Evolutionary conservation across 2,888 invertebrate genomes (phyloP).

Genomic region (Leptogaster cylindrica): DNA sequence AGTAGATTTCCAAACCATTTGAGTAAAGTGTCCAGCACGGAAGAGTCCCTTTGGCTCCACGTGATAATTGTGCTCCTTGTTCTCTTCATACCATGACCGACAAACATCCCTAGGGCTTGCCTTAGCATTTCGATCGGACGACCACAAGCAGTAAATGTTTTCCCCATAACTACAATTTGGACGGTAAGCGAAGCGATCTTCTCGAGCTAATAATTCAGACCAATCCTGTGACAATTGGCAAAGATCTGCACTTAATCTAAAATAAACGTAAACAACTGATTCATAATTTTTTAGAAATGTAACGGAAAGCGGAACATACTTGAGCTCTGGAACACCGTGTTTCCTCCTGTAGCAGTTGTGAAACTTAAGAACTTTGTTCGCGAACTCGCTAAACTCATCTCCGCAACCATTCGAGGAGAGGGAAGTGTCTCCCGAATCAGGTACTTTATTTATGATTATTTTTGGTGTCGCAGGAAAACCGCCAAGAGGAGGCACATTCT

Average conservation of each 20-base stretch:
- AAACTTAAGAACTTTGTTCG: conserved; percentile 64
- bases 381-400: conserved; percentile 57
- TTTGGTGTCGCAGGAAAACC: conserved; percentile 52
- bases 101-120: conserved; percentile 66
- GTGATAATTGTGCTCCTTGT: conserved; percentile 64
- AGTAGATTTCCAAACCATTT: conserved; percentile 75
- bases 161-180: conserved; percentile 70
- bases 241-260: conserved; percentile 69
- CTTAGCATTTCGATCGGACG: conserved; percentile 64
- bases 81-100: conserved; percentile 67
- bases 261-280: background rate
- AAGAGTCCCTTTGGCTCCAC: conserved; percentile 59
- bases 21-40: conserved; percentile 73
- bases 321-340: conserved; percentile 66
- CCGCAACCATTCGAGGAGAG: conserved; percentile 51
- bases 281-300: background rate
- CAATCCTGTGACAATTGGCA: conserved; percentile 72
- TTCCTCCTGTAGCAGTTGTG: conserved; percentile 69
- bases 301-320: conserved; percentile 56
- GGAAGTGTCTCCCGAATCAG: conserved; percentile 50
- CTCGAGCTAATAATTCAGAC: conserved; percentile 72
- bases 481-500: conserved; percentile 72
- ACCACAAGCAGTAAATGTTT: conserved; percentile 67
- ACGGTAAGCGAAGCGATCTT: conserved; percentile 71
- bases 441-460: conserved; percentile 51